phyloP scores from a whole-genome alignment of 2,797 vertebrate genomes.

The Balearica regulorum region DNA sequence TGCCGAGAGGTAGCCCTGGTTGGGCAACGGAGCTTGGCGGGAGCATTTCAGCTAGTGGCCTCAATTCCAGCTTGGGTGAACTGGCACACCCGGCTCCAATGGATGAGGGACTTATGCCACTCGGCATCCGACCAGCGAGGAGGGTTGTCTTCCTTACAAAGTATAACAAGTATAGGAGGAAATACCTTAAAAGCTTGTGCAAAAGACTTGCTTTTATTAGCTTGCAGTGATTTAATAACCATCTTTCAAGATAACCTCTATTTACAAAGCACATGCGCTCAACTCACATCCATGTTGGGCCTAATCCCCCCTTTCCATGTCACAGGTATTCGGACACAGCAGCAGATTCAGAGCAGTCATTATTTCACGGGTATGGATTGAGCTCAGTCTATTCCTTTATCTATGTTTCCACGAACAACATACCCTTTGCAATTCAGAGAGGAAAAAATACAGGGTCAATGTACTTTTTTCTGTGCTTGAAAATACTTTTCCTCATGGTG shows the following conservation, averaged over 20 bases:
- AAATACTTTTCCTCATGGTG: background rate
- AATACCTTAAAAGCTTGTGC: background rate
- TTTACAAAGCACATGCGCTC: background rate
- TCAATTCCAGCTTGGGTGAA: background rate
- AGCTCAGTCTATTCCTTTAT: background rate
- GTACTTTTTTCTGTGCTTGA: background rate
- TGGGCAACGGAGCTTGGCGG: background rate
- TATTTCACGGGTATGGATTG: background rate
- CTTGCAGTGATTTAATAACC: background rate
- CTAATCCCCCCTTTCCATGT: background rate
- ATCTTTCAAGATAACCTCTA: background rate
- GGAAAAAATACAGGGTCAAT: background rate
- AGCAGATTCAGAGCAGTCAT: background rate
- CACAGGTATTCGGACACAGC: background rate
- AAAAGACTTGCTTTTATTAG: background rate
- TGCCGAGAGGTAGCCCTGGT: background rate
- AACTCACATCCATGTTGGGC: background rate
- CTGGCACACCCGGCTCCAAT: background rate
- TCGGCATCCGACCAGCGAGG: background rate
- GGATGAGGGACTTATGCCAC: background rate
- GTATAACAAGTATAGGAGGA: background rate
- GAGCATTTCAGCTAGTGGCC: background rate
- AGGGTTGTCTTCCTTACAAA: background rate
- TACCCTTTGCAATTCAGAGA: background rate
- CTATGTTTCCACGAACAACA: background rate